A percentile compares a stretch with the other conserved stretches of the same genome.
Conservation (phyloP, 1,140 invertebrate species). For the Aphis gossypii region DNA sequence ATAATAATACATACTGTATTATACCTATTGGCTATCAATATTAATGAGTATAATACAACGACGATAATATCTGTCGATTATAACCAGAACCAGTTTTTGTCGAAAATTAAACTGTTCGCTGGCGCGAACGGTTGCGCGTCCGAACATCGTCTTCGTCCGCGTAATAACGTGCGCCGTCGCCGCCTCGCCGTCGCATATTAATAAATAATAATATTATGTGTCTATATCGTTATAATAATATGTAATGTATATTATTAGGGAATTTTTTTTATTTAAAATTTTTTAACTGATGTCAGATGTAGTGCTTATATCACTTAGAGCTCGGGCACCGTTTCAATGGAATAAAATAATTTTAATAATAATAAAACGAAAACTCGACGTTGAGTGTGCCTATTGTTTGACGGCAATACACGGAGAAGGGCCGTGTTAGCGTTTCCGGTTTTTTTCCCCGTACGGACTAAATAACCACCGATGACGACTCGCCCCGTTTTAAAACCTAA, state of each 20-base stretch:
- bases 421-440: slow-evolving; percentile 49
- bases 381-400: slow-evolving; percentile 37
- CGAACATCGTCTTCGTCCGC: not conserved
- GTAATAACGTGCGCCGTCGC: not conserved
- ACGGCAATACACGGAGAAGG: slow-evolving; percentile 1
- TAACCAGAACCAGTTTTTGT: not conserved
- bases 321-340: not conserved
- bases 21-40: slow-evolving; percentile 3
- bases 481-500: not conserved
- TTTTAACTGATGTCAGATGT: not conserved
- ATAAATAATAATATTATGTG: not conserved
- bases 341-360: slow-evolving; percentile 18
- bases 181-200: not conserved
- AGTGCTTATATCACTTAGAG: slow-evolving; percentile 24
- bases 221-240: not conserved
- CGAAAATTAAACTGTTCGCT: not conserved
- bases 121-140: not conserved
- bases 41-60: not conserved
- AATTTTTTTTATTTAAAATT: not conserved
- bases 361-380: not conserved
- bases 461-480: slow-evolving; percentile 4
- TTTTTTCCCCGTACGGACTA: not conserved
- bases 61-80: not conserved
- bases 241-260: not conserved
- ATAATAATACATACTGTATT: not conserved